These are phyloP conservation scores for Upupa epops DNA, from an alignment of 2,113 vertebrate genomes.

Conservation along the genomic window DNA sequence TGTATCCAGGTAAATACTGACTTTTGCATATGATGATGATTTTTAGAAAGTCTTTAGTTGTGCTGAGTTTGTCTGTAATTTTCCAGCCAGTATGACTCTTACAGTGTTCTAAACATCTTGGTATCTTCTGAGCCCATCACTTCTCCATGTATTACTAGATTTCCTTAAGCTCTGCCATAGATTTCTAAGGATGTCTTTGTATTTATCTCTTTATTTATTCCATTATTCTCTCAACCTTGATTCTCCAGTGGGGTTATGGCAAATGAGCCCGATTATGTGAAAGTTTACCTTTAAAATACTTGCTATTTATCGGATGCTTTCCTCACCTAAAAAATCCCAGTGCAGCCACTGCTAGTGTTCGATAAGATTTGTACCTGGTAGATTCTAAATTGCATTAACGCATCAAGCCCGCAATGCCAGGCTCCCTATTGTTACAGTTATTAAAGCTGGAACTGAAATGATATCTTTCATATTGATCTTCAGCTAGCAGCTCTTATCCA, in stretches of 20 bases:
- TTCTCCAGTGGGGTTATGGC: conserved; percentile 34
- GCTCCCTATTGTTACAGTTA: conserved; percentile 77
- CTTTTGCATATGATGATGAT: fast-evolving
- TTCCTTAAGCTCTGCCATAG: not conserved
- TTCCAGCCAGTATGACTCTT: not conserved
- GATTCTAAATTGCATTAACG: conserved; percentile 79
- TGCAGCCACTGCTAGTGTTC: conserved; percentile 41
- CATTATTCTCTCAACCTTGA: not conserved
- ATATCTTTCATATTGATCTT: conserved; percentile 79
- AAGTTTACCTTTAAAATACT: conserved; percentile 55
- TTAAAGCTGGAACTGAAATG: conserved; percentile 74
- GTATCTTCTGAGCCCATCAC: fast-evolving
- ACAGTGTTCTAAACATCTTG: not conserved
- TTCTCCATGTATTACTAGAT: fast-evolving
- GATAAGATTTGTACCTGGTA: conserved; percentile 78
- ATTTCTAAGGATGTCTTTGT: not conserved
- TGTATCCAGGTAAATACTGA: fast-evolving
- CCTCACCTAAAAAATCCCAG: conserved; percentile 69
- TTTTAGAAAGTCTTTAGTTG: not conserved
- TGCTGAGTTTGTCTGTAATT: not conserved
- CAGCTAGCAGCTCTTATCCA: conserved; percentile 75
- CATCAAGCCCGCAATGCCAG: conserved; percentile 71
- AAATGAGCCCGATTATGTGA: conserved; percentile 38
- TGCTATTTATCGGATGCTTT: conserved; percentile 56
- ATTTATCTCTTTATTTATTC: not conserved